These are phyloP conservation scores for Dryocosmus kuriphilus DNA, from an alignment of 2,888 invertebrate genomes.

Conservation along the genomic window DNA sequence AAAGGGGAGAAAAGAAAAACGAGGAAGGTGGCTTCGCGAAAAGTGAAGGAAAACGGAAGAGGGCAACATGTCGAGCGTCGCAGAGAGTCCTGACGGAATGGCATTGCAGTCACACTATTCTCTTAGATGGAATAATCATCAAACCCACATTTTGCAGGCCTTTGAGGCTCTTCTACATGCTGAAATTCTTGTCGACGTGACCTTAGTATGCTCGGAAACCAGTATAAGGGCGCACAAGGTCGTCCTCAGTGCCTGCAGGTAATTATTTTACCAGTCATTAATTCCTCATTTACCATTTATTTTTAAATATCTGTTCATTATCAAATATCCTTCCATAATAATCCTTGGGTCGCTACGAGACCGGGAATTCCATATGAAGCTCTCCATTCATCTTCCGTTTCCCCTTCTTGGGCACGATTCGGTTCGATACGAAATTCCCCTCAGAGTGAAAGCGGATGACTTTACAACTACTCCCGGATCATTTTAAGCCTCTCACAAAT, in stretches of 20 bases:
- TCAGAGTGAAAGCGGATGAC: constrained; percentile 34
- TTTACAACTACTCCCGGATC: constrained; percentile 33
- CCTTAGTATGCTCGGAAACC: constrained; percentile 91
- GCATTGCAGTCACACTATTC: constrained; percentile 90
- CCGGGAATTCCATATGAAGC: constrained; percentile 37
- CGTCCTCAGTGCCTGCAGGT: constrained; percentile 89
- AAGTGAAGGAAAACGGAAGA: constrained; percentile 56
- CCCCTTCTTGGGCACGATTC: constrained; percentile 26
- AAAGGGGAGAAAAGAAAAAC: constrained; percentile 55
- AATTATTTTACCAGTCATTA: constrained; percentile 46
- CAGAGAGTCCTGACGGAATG: constrained; percentile 75
- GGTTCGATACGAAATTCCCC: constrained; percentile 38
- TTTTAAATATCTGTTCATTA: background rate
- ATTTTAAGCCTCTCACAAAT: constrained; percentile 31
- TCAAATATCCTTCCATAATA: background rate
- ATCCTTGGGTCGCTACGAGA: constrained; percentile 4
- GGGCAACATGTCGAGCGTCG: constrained; percentile 72
- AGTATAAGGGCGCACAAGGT: constrained; percentile 94
- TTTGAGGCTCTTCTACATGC: constrained; percentile 93
- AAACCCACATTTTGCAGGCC: constrained; percentile 90
- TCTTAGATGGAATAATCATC: constrained; percentile 96
- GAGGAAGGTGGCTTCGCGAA: constrained; percentile 71
- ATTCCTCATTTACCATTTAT: background rate
- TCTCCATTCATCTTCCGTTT: constrained; percentile 34
- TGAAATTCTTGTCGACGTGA: constrained; percentile 93